Evolutionary conservation across 2,888 invertebrate genomes (phyloP).

Genomic region (Orthonevra nobilis): DNA sequence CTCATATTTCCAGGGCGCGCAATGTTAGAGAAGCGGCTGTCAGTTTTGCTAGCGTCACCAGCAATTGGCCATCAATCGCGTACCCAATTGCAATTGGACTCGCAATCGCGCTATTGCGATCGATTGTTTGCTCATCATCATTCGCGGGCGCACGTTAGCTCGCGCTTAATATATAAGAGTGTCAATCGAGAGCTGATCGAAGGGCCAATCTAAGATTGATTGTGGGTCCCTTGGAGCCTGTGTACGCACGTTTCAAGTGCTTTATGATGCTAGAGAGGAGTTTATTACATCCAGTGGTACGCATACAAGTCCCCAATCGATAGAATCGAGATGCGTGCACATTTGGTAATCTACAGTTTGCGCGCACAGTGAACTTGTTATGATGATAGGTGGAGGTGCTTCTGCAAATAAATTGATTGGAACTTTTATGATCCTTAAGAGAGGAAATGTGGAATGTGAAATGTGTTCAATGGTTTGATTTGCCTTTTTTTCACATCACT

Average conservation of each 20-base stretch:
- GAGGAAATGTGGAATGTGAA: slow-evolving; percentile 59
- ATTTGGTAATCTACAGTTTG: slow-evolving; percentile 66
- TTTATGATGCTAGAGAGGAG: slow-evolving; percentile 50
- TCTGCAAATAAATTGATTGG: slow-evolving; percentile 65
- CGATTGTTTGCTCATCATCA: slow-evolving; percentile 61
- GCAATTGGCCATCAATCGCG: slow-evolving; percentile 41
- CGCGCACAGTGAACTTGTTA: slow-evolving; percentile 65
- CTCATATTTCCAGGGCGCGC: slow-evolving; percentile 65
- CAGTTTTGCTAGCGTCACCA: slow-evolving; percentile 54
- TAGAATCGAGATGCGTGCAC: slow-evolving; percentile 38
- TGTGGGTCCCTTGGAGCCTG: slow-evolving; percentile 64
- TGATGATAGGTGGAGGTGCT: slow-evolving; percentile 61
- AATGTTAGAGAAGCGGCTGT: slow-evolving; percentile 37
- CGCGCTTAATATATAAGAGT: slow-evolving; percentile 55
- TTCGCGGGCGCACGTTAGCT: slow-evolving; percentile 52
- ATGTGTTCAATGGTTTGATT: no score
- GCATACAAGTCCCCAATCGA: slow-evolving; percentile 35
- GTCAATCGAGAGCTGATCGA: slow-evolving; percentile 65
- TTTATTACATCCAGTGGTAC: slow-evolving; percentile 43
- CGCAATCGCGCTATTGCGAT: slow-evolving; percentile 42
- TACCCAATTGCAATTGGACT: slow-evolving; percentile 9
- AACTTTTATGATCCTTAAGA: slow-evolving; percentile 60
- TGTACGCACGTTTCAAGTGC: slow-evolving; percentile 44
- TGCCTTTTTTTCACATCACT: not conserved
- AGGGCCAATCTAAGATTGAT: slow-evolving; percentile 67